These are phyloP conservation scores for Heptascelio sp. DNA, from an alignment of 2,888 invertebrate genomes.

Conservation along the genomic window DNA sequence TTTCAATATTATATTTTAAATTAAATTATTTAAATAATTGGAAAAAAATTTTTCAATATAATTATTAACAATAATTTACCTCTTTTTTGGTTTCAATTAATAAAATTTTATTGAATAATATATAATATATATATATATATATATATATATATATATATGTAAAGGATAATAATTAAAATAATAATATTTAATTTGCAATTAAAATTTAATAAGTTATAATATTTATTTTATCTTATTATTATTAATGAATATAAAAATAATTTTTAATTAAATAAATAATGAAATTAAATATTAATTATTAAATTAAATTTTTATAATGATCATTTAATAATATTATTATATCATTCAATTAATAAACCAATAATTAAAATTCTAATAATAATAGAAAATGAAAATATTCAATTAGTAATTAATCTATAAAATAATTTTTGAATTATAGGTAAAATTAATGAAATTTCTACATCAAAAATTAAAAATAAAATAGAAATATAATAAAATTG, in stretches of 20 bases:
- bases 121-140: no score
- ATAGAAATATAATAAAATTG: constrained; percentile 90
- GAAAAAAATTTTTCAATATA: constrained; percentile 86
- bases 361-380: constrained; percentile 85
- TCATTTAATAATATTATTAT: constrained; percentile 63
- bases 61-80: constrained; percentile 91
- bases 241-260: no score
- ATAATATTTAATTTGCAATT: constrained; percentile 83
- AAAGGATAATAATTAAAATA: constrained; percentile 79
- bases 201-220: constrained; percentile 21
- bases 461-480: constrained; percentile 92
- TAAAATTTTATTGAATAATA: constrained; percentile 81
- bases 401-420: constrained; percentile 82
- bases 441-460: constrained; percentile 89
- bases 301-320: no score
- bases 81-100: constrained; percentile 88
- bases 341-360: constrained; percentile 80
- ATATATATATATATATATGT: no score
- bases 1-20: constrained; percentile 51
- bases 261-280: no score
- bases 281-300: no score
- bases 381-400: constrained; percentile 83
- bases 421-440: constrained; percentile 85
- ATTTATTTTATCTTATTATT: constrained; percentile 24
- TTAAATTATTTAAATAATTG: constrained; percentile 84